phyloP scores from a whole-genome alignment of 2,888 invertebrate genomes.

The Helleia helle region DNA sequence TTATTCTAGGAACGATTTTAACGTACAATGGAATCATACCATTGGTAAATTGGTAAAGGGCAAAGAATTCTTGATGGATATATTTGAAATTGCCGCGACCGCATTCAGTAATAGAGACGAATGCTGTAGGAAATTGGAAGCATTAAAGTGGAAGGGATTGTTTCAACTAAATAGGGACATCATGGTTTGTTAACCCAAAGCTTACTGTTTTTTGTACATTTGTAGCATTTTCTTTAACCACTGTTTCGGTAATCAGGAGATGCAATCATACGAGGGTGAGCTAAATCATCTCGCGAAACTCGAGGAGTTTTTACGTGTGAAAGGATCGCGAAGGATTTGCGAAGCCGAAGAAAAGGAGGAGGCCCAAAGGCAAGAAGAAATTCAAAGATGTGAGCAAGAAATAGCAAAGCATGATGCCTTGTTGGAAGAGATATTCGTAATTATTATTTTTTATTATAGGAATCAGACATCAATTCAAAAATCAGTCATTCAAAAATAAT shows the following conservation, averaged over 20 bases:
- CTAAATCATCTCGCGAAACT: slow-evolving; percentile 88
- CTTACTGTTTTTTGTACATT: not conserved
- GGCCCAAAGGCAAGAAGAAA: slow-evolving; percentile 78
- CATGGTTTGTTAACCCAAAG: slow-evolving; percentile 31
- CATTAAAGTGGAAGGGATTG: slow-evolving; percentile 81
- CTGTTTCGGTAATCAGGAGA: slow-evolving; percentile 71
- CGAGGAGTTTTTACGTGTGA: slow-evolving; percentile 87
- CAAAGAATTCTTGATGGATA: slow-evolving; percentile 86
- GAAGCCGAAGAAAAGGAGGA: slow-evolving; percentile 83
- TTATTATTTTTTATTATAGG: slow-evolving; percentile 21
- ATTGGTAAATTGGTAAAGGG: slow-evolving; percentile 83
- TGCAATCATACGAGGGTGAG: slow-evolving; percentile 89
- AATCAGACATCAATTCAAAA: no score
- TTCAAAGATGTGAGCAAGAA: slow-evolving; percentile 80
- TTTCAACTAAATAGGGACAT: slow-evolving; percentile 79
- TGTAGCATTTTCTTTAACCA: not conserved
- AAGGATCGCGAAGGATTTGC: slow-evolving; percentile 84
- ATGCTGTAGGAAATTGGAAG: slow-evolving; percentile 83
- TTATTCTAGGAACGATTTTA: slow-evolving; percentile 79
- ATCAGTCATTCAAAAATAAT: no score
- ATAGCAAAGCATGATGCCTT: slow-evolving; percentile 81
- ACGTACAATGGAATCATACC: slow-evolving; percentile 84
- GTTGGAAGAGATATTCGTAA: slow-evolving; percentile 81
- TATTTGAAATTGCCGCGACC: slow-evolving; percentile 88
- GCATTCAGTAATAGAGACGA: slow-evolving; percentile 90